Conservation (phyloP, 2,888 invertebrate genomes). For the Enoplolaimus lenunculus region DNA sequence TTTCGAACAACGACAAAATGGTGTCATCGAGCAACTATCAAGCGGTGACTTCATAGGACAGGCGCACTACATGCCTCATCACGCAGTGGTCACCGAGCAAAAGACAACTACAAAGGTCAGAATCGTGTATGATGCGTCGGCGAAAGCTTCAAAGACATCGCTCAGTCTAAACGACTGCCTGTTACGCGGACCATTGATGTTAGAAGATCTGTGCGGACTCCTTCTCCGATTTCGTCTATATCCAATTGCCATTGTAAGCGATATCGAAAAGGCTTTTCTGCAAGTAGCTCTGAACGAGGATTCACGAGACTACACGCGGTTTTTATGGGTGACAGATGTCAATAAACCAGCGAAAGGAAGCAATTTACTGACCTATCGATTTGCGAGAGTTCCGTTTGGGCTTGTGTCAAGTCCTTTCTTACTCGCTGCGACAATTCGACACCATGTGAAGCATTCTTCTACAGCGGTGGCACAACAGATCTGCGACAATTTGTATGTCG, state of each 20-base stretch:
- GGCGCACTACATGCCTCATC: slow-evolving; percentile 26
- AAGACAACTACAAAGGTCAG: slow-evolving; percentile 28
- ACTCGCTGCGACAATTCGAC: slow-evolving; percentile 1
- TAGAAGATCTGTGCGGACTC: slow-evolving; percentile 22
- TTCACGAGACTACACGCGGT: slow-evolving; percentile 23
- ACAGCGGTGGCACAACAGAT: slow-evolving; percentile 16
- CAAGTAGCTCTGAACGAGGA: no score
- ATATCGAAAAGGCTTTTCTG: slow-evolving; percentile 25
- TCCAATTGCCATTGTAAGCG: slow-evolving; percentile 23
- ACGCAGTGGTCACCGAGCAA: slow-evolving; percentile 22
- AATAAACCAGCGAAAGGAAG: no score
- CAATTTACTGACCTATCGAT: no score
- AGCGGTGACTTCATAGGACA: no score
- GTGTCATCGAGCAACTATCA: slow-evolving; percentile 23
- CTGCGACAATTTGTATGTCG: slow-evolving; percentile 25
- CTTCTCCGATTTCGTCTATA: slow-evolving; percentile 24
- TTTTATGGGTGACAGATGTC: slow-evolving; percentile 24
- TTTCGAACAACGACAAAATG: slow-evolving; percentile 15
- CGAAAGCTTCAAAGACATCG: slow-evolving; percentile 13
- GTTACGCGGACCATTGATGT: slow-evolving; percentile 24
- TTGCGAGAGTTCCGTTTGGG: no score
- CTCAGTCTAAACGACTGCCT: slow-evolving; percentile 25
- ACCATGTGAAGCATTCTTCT: background rate
- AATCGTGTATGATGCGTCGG: slow-evolving; percentile 29
- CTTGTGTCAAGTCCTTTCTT: no score